phyloP scores from a whole-genome alignment of 2,113 vertebrate species.

The Anarrhichthys ocellatus region DNA sequence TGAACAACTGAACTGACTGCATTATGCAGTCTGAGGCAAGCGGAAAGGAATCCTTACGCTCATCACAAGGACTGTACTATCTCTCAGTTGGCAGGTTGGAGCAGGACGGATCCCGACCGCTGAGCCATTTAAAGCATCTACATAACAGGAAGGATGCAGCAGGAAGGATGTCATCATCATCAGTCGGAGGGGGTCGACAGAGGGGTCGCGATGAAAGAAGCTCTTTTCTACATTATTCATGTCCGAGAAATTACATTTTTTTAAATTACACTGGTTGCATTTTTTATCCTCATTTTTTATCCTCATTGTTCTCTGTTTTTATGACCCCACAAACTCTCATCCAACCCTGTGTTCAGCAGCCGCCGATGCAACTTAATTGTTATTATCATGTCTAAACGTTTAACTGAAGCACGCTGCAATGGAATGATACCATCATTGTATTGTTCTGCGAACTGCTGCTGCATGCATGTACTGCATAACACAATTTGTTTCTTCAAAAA shows the following conservation, averaged over 20 bases:
- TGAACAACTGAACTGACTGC: constrained; percentile 58
- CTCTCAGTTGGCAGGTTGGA: constrained; percentile 48
- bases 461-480: background rate
- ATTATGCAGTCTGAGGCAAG: constrained; percentile 79
- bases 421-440: background rate
- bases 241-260: background rate
- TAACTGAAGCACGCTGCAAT: background rate
- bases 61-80: constrained; percentile 76
- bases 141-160: constrained; percentile 65
- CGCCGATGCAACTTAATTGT: background rate
- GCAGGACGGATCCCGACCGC: constrained; percentile 52
- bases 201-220: constrained; percentile 3
- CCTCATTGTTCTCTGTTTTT: background rate
- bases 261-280: background rate
- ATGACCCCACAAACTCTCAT: background rate
- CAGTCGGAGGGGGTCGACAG: background rate
- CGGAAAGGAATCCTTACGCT: constrained; percentile 74
- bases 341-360: background rate
- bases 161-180: background rate
- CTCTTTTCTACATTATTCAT: constrained; percentile 13
- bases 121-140: constrained; percentile 55
- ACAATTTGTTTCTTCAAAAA: background rate
- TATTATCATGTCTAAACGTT: background rate
- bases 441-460: background rate
- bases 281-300: background rate